Evolutionary conservation across 2,888 invertebrate genomes (phyloP).

Genomic region (Abscondita cerata): DNA sequence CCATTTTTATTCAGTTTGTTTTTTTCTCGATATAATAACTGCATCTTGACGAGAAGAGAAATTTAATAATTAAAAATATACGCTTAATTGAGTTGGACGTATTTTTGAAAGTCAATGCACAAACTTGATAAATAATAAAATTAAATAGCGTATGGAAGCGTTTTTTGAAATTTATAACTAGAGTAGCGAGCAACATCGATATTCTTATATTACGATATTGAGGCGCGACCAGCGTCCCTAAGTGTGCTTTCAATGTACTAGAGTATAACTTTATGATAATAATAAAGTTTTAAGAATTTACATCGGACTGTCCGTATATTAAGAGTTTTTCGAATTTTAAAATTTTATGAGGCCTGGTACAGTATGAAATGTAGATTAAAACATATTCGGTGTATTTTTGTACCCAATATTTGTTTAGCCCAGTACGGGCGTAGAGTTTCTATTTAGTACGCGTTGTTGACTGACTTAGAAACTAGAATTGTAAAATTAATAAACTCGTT

Average conservation of each 20-base stretch:
- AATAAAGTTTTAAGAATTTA: slow-evolving; percentile 54
- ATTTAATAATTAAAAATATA: slow-evolving; percentile 22
- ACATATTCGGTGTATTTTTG: slow-evolving; percentile 61
- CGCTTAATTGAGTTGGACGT: slow-evolving; percentile 26
- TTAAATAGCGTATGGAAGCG: slow-evolving; percentile 49
- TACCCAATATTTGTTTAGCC: slow-evolving; percentile 58
- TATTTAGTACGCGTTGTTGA: slow-evolving; percentile 49
- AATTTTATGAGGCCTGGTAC: slow-evolving; percentile 61
- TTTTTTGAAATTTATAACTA: slow-evolving; percentile 54
- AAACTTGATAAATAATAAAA: slow-evolving; percentile 51
- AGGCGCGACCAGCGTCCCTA: slow-evolving; percentile 49
- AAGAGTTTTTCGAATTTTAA: slow-evolving; percentile 61
- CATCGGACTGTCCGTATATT: slow-evolving; percentile 59
- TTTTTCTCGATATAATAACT: not conserved
- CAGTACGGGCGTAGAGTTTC: slow-evolving; percentile 50
- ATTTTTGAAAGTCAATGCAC: slow-evolving; percentile 55
- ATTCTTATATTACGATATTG: slow-evolving; percentile 56
- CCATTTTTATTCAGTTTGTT: not conserved
- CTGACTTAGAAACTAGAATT: slow-evolving; percentile 53
- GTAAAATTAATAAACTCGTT: slow-evolving; percentile 50
- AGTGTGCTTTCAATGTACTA: slow-evolving; percentile 61
- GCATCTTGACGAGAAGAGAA: not conserved
- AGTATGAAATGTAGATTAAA: slow-evolving; percentile 56
- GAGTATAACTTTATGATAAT: slow-evolving; percentile 53
- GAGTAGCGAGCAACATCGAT: slow-evolving; percentile 58